Evolutionary conservation across 2,113 vertebrate species (phyloP).

Genomic region (Hemicordylus capensis): DNA sequence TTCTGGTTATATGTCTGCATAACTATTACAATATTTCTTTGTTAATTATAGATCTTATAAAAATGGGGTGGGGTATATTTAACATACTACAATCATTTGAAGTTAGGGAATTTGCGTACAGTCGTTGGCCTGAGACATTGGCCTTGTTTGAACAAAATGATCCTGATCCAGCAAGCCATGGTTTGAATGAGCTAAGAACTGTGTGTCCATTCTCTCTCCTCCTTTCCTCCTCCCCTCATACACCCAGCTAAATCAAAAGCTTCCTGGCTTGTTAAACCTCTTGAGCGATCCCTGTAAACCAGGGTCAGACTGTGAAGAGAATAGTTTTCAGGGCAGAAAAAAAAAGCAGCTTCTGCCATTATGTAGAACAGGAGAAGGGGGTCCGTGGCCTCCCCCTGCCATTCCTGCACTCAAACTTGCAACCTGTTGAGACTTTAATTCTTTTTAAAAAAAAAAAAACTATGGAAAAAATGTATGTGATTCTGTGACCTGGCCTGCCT

Average conservation of each 20-base stretch:
- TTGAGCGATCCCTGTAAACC: too few relatives aligned
- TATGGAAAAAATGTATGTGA: too few relatives aligned
- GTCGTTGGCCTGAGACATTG: neutral
- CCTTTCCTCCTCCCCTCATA: too few relatives aligned
- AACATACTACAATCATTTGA: neutral
- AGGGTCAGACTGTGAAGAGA: too few relatives aligned
- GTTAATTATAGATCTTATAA: neutral
- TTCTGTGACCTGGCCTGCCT: too few relatives aligned
- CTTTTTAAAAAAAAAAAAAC: too few relatives aligned
- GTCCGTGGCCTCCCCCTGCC: neutral
- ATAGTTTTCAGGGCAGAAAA: neutral
- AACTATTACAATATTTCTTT: slow-evolving; percentile 21
- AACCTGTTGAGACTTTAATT: neutral
- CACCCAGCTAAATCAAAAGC: too few relatives aligned
- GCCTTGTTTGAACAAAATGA: neutral
- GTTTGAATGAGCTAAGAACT: too few relatives aligned
- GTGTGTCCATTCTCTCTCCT: too few relatives aligned
- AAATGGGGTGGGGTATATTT: neutral
- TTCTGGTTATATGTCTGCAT: slow-evolving; percentile 21
- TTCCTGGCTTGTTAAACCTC: too few relatives aligned
- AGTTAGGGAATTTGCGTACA: neutral
- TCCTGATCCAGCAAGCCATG: too few relatives aligned
- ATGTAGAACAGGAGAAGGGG: neutral
- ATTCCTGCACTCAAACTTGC: neutral
- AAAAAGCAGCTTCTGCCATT: neutral